Conservation (phyloP, 2,797 vertebrate species). For the Scolopax bukidnonensis region DNA sequence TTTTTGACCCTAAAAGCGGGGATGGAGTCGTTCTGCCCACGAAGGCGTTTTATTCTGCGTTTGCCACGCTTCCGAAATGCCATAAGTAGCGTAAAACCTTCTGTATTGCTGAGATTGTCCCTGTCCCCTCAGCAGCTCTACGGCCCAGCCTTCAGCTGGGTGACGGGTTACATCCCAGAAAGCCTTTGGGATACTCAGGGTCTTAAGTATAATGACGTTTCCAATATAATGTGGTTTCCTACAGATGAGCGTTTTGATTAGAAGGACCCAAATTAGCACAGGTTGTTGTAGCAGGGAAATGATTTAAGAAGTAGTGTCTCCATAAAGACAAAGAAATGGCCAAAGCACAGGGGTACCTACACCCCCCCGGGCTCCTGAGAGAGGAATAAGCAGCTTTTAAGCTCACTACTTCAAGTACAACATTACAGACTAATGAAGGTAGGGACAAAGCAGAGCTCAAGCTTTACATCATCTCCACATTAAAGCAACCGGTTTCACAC, state of each 20-base stretch:
- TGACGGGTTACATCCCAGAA: neutral
- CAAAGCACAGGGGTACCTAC: accelerated
- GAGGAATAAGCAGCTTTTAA: no score
- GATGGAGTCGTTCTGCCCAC: accelerated
- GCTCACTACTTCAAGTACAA: no score
- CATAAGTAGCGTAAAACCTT: accelerated
- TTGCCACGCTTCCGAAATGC: accelerated
- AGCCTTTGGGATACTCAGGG: neutral
- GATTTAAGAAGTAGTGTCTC: accelerated
- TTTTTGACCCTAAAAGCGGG: accelerated
- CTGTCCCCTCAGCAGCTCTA: neutral
- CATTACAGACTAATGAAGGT: no score
- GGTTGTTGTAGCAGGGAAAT: neutral
- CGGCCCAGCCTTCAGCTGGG: accelerated
- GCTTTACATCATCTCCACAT: neutral
- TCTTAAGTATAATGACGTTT: neutral
- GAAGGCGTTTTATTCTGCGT: accelerated
- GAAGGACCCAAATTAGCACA: neutral
- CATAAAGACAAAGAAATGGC: neutral
- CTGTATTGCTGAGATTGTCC: neutral
- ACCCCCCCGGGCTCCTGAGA: neutral
- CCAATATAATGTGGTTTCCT: neutral
- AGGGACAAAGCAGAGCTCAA: no score
- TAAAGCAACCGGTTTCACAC: neutral
- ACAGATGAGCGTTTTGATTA: neutral